A percentile compares a stretch with the other conserved stretches of the same genome.
These are phyloP conservation scores for Nothobranchius kuhntae DNA, from an alignment of 2,113 vertebrate species.

Conservation along the genomic window DNA sequence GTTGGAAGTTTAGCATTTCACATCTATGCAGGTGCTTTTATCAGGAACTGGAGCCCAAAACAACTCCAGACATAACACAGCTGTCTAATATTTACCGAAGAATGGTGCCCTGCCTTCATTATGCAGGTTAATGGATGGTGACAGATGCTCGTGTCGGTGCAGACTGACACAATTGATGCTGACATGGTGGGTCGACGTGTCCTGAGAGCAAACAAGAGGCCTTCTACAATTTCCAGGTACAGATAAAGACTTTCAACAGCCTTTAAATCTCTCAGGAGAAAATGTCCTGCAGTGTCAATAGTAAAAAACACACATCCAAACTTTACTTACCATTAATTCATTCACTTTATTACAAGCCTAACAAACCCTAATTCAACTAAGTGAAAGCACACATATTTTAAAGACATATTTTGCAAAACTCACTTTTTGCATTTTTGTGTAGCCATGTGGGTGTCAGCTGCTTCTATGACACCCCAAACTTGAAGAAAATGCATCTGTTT, in stretches of 20 bases:
- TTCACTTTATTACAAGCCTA: not conserved
- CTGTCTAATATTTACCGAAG: constrained; percentile 23
- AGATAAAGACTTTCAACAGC: constrained; percentile 61
- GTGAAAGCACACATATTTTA: too few relatives aligned
- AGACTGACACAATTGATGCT: constrained; percentile 55
- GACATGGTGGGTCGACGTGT: constrained; percentile 42
- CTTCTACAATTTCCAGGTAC: constrained; percentile 47
- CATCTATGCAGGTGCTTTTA: not conserved
- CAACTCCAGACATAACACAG: constrained; percentile 5
- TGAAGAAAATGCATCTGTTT: too few relatives aligned
- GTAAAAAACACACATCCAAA: not conserved
- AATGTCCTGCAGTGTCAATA: constrained; percentile 28
- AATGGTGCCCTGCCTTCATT: constrained; percentile 13
- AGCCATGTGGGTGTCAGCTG: too few relatives aligned
- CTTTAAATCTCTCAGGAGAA: constrained; percentile 7
- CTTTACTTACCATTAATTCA: not conserved
- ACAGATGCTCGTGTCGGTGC: constrained; percentile 47
- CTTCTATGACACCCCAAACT: too few relatives aligned
- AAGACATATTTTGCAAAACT: too few relatives aligned
- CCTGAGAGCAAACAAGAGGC: constrained; percentile 43
- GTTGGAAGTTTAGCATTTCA: not conserved
- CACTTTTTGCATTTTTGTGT: too few relatives aligned
- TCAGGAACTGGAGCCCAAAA: constrained; percentile 3
- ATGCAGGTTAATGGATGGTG: constrained; percentile 45
- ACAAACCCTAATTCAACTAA: not conserved